These are phyloP conservation scores for Hylia prasina DNA, from an alignment of 2,113 vertebrate genomes.

Conservation along the genomic window DNA sequence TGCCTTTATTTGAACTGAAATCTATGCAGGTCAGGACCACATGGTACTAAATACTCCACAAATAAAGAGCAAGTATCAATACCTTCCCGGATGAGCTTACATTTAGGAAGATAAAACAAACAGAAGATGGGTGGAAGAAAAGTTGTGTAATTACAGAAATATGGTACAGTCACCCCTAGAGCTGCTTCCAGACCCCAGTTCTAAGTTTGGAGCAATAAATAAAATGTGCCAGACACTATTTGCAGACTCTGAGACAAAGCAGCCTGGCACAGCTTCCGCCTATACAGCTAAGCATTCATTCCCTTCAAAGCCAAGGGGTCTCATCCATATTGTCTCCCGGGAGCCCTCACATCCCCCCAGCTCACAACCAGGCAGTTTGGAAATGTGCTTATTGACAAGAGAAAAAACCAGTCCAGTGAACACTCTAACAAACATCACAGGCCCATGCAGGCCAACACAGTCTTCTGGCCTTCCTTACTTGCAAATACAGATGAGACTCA, in stretches of 20 bases:
- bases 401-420: background rate
- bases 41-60: background rate
- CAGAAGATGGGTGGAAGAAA: background rate
- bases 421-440: background rate
- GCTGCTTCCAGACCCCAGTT: background rate
- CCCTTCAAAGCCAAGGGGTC: background rate
- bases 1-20: background rate
- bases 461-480: background rate
- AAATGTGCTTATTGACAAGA: background rate
- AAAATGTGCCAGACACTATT: background rate
- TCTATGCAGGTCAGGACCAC: background rate
- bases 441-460: background rate
- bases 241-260: background rate
- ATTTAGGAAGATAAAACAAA: background rate
- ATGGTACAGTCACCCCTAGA: background rate
- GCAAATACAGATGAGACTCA: background rate
- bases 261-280: background rate
- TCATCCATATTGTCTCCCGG: background rate
- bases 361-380: background rate
- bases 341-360: background rate
- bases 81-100: background rate
- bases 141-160: background rate
- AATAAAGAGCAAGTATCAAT: conserved; percentile 14
- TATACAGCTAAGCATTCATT: background rate
- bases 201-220: background rate